phyloP scores from a whole-genome alignment of 1,140 invertebrate genomes.

The Uloborus diversus region DNA sequence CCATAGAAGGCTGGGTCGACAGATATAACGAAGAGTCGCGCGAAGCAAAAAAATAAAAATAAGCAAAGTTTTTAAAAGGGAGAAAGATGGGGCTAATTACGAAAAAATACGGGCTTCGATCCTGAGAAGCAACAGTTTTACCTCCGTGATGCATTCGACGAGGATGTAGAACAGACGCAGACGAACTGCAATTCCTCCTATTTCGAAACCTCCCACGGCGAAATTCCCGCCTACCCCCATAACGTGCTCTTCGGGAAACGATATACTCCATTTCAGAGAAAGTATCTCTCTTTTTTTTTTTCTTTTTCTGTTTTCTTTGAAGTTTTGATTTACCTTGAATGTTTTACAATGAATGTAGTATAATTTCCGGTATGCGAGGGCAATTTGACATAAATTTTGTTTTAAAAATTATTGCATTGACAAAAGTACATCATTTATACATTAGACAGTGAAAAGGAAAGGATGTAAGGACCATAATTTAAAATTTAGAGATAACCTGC shows the following conservation, averaged over 20 bases:
- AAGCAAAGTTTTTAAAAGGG: neutral
- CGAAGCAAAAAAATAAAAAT: no score
- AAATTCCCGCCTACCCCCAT: neutral
- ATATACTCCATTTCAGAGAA: constrained; percentile 22
- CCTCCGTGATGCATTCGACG: constrained; percentile 33
- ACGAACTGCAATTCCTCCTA: constrained; percentile 52
- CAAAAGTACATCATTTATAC: no score
- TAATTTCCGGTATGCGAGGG: no score
- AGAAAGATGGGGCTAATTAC: constrained; percentile 36
- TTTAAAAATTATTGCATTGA: no score
- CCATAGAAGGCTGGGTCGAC: no score
- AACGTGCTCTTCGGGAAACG: neutral
- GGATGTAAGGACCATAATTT: no score
- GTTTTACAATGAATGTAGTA: no score
- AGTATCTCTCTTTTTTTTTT: constrained; percentile 12
- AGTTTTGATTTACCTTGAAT: neutral
- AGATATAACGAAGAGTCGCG: no score
- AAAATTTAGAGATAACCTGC: no score
- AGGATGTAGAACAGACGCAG: constrained; percentile 45
- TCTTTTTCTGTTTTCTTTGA: neutral
- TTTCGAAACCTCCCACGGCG: constrained; percentile 50
- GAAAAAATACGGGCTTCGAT: constrained; percentile 26
- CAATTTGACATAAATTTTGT: no score
- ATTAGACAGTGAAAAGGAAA: no score
- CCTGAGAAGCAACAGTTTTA: constrained; percentile 4